Conservation (phyloP, 2,888 invertebrate species). For the Synanthedon formicaeformis region DNA sequence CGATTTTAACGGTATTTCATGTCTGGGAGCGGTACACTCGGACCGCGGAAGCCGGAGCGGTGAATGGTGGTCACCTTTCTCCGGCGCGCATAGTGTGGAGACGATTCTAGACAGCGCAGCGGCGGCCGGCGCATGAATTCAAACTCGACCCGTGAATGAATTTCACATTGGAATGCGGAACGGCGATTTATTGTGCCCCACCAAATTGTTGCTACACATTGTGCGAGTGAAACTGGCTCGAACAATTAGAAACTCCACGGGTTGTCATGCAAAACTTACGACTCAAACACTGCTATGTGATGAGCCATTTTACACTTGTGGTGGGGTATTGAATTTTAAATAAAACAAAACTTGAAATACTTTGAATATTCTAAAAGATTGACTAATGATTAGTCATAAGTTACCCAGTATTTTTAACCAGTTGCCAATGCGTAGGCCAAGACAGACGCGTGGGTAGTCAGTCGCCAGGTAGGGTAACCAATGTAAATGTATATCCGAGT, state of each 20-base stretch:
- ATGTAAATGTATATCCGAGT: constrained; percentile 24
- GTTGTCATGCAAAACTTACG: constrained; percentile 3
- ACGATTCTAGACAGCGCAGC: constrained; percentile 23
- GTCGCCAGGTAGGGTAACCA: constrained; percentile 1
- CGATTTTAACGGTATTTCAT: constrained; percentile 36
- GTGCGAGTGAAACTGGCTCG: constrained; percentile 41
- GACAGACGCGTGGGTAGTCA: constrained; percentile 12
- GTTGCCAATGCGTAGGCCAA: constrained; percentile 26
- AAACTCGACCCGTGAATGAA: constrained; percentile 57
- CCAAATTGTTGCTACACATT: constrained; percentile 34
- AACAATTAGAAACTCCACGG: constrained; percentile 38
- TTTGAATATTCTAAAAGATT: constrained; percentile 6
- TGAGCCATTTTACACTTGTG: no score
- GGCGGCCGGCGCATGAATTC: constrained; percentile 33
- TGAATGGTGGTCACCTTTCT: constrained; percentile 66
- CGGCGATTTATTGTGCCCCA: constrained; percentile 46
- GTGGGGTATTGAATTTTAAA: no score
- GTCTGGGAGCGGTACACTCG: constrained; percentile 36
- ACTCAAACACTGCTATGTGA: no score
- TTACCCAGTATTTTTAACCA: background rate
- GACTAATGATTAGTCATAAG: background rate
- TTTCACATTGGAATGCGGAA: constrained; percentile 65
- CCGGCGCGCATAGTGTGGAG: constrained; percentile 62
- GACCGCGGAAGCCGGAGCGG: constrained; percentile 38
- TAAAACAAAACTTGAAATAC: constrained; percentile 5